Base-by-base conservation (phyloP, 2,113 vertebrate species). In the Oryzias celebensis region DNA sequence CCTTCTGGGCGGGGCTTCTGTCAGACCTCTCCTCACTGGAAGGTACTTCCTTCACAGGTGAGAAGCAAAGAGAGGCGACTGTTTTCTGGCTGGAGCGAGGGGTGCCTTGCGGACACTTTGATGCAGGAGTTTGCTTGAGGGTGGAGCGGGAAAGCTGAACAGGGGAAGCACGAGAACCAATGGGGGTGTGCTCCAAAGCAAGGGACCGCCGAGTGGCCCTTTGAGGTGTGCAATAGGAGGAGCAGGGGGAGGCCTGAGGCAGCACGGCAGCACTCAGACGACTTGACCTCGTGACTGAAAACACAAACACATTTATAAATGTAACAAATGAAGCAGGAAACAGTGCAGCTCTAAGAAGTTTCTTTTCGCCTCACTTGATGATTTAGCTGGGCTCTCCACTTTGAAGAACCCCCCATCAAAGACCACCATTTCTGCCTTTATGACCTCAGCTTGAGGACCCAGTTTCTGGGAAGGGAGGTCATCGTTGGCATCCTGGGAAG, bases 381-480 rank as follows among this genome's bases (percentile, higher is more conserved):
- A 73, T 71, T 92, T 97, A 45, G 90, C 88, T 4, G 97, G 96
- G 56, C 95, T 98, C 88, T 96, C 93, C 62, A 98, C 91, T 72
- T 90, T 84, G 85, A 97, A 96, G 84, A 96, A 98, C 2, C 94
- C 95, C 0, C 89, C 96, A 22, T 97, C 91, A 53, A 96, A 96
- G 42, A 94, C 88, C 52, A 96, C 89, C 0, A 68, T 68, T 16
- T 80, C 81, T 0, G 45, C 12, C 0, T 47, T 0, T 0, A 18
- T 14, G 0, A 75, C 28, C 2, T 7, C 60, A 14, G 57, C 52
- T 41, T 0, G 36, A 14, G 1, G 26, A 2, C 24, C 70, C 0
- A 78, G 52, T 0, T n/a, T 70, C 20, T 62, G 53, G 5, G 73
- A 52, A 36, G 47, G 59, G 0, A 4, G 3, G 1, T 42, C 73